Base-by-base conservation (phyloP, 2,888 invertebrate species). In the Catocala nupta region DNA sequence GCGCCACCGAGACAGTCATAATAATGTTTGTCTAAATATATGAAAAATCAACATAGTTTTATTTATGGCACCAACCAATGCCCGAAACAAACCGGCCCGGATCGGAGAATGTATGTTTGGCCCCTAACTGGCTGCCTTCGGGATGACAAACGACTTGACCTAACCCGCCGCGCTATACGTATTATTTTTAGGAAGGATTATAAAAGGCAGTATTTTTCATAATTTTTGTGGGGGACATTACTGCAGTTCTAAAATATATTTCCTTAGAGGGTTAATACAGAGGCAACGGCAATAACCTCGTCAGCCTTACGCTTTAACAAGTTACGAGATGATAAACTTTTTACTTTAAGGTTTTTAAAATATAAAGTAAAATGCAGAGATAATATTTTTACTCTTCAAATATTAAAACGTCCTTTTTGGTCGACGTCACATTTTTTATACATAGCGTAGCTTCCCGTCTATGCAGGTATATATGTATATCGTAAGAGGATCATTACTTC, bases 101-200 rank as follows among this genome's bases (percentile, higher is more conserved):
- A 36, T 16, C 47, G 8, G 7, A 33, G 39, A 13, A 53, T 44
- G 9, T 25, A 9, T 11, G 49, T 34, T 10, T 11, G 34, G 49
- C 25, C 49, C 50, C 44, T 44, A 50, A 58, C 44, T 33, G n/a
- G 16, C 44, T 34, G 63, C 59, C 64, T 50, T 51, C 25, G 56
- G 72, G 70, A 81, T 85, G 84, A 85, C 77, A 80, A 82, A 85
- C 80, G 84, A 81, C 81, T 74, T 76, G 73, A 78, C 82, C 79
- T 75, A 72, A 73, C 75, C 70, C 78, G 73, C 68, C 66, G 61
- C 74, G 74, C 74, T 65, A 60, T 55, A 50, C 67, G 68, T 68
- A 73, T 75, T 75, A 81, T 81, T 77, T 80, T 77, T 73, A 71
- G 58, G 70, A 73, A 73, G 72, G 72, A 78, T 78, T 76, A 74